Evolutionary conservation across 2,888 invertebrate species (phyloP), one percentile per base, ranked within the genome.

Genomic region (Cecidostiba fungosa): DNA sequence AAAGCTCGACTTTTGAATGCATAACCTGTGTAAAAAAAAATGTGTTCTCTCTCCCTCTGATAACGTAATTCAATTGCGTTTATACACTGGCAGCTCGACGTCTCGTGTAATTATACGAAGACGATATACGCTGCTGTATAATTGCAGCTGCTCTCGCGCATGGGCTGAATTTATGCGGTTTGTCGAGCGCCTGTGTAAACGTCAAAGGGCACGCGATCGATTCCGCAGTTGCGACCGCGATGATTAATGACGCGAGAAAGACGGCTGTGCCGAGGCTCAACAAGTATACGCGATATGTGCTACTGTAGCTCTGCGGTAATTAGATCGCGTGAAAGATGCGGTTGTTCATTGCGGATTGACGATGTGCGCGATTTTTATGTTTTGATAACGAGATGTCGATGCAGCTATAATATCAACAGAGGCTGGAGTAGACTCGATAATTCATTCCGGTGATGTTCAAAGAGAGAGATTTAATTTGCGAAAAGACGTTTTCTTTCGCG

Each of bases 221-320:
- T 78, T 23, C 43, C 14, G n/a, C 43, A 5, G 16, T 43, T 29
- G 66, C 39, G 29, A 39, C 23, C 72, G 66, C 43, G 78, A 79
- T 79, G 79, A 70, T 79, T 79, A 66, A 79, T 70, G 79, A 79
- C 70, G 66, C 29, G 43, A 26, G 39, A 66, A 77, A 77, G 43
- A 43, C 23, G 72, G 39, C 39, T 39, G 26, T 39, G 16, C 26
- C 5, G 50, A 50, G 50, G 70, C 69, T 79, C 79, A 70, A 79
- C 79, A 77, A 77, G 77, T 77, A 26, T 10, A 14, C 29, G 23
- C 66, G 66, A n/a, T 23, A 29, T 10, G 29, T 10, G 39, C 23
- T 14, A 6, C 43, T 43, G 43, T 1, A n/a, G 19, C 4, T 54
- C 1, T 54, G n/a, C 12, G 43, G n/a, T 72, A 72, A 72, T 43